A percentile compares a stretch with the other conserved stretches of the same genome.
Evolutionary conservation across 2,888 invertebrate species (phyloP).

Genomic region (Deladenus siricidicola): DNA sequence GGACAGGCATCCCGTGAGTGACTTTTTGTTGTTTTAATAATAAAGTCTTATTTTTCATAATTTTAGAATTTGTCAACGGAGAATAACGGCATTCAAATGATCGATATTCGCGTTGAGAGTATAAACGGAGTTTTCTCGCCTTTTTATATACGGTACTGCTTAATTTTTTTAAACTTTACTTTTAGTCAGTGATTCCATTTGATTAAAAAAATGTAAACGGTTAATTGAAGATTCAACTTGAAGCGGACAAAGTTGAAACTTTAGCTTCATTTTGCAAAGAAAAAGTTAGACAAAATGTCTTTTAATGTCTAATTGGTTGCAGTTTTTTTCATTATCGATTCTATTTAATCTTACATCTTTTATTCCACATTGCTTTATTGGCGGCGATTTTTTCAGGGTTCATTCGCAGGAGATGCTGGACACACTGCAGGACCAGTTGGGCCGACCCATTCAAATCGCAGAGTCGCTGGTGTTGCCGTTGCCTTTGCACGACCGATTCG

Average conservation of each 20-base stretch:
- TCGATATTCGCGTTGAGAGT: conserved; percentile 15
- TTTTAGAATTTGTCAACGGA: conserved; percentile 6
- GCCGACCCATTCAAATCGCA: conserved; percentile 15
- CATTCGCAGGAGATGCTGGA: conserved; percentile 16
- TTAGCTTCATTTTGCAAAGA: no score
- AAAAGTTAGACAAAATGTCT: no score
- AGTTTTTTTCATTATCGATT: no score
- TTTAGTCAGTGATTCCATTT: no score
- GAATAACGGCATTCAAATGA: conserved; percentile 14
- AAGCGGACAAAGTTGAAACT: no score
- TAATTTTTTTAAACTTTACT: no score
- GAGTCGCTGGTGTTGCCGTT: conserved; percentile 14
- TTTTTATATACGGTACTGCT: conserved; percentile 13
- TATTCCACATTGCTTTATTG: no score
- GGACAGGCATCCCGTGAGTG: conserved; percentile 5
- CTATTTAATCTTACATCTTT: no score
- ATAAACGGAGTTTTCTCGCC: conserved; percentile 5
- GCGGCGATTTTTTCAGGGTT: conserved; percentile 8
- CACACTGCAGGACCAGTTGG: conserved; percentile 13
- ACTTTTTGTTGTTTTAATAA: background rate
- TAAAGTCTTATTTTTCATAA: background rate
- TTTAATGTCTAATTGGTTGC: no score
- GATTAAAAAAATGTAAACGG: no score
- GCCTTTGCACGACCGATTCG: conserved; percentile 17
- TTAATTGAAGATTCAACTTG: no score